These are phyloP conservation scores for Enteromius trimaculatus DNA, from an alignment of 2,797 vertebrate species.

Conservation along the genomic window DNA sequence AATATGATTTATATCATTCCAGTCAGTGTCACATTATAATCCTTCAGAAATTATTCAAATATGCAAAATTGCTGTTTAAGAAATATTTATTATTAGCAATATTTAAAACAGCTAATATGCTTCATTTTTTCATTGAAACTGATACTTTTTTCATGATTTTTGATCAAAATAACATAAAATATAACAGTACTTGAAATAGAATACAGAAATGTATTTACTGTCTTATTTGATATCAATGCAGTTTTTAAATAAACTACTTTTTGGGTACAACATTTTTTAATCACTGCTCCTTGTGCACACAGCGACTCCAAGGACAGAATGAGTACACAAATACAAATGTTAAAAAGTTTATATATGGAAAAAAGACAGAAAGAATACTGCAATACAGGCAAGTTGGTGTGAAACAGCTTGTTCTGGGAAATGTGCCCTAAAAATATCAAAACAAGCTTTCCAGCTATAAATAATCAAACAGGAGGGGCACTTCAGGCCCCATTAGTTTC, in stretches of 20 bases:
- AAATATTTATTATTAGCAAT: too few species aligned
- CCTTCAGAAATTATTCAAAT: neutral
- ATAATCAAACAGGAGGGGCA: slow-evolving; percentile 38
- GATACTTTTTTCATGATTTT: neutral
- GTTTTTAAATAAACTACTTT: neutral
- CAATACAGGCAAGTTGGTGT: slow-evolving; percentile 19
- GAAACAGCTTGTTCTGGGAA: slow-evolving; percentile 46
- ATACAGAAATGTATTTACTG: neutral
- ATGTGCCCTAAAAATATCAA: slow-evolving; percentile 50
- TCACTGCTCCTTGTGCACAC: neutral
- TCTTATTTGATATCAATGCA: neutral
- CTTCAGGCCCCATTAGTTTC: slow-evolving; percentile 31
- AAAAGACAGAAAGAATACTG: slow-evolving; percentile 8
- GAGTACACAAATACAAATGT: neutral
- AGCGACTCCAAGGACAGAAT: neutral
- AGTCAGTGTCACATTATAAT: neutral
- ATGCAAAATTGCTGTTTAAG: neutral
- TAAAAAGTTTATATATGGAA: neutral
- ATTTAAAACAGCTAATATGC: neutral
- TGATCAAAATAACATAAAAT: neutral
- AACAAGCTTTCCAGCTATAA: slow-evolving; percentile 36
- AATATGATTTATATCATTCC: neutral
- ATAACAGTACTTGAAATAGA: neutral
- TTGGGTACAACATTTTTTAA: neutral
- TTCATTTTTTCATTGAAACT: neutral